phyloP scores from a whole-genome alignment of 1,140 invertebrate genomes.

The Lanistes nyassanus region DNA sequence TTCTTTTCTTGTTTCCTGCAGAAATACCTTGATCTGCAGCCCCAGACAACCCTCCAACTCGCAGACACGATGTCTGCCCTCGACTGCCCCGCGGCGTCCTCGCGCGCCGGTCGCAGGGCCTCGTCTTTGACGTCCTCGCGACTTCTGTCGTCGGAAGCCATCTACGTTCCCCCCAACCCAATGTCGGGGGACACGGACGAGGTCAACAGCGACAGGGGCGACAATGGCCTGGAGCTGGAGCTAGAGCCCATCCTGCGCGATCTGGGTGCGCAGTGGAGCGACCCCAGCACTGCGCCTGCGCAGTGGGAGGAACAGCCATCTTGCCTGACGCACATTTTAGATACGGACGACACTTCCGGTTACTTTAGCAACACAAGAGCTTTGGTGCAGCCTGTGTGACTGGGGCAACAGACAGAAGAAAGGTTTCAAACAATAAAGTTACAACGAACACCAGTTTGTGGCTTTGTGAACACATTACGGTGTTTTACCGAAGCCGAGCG shows the following conservation, averaged over 20 bases:
- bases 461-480: no score
- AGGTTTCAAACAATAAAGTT: no score
- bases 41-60: neutral
- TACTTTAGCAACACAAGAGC: neutral
- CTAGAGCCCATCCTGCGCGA: neutral
- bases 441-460: no score
- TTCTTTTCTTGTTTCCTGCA: neutral
- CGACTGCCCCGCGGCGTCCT: neutral
- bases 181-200: no score
- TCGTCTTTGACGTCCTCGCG: no score
- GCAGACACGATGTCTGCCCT: neutral
- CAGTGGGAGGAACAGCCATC: neutral
- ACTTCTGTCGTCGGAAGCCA: no score
- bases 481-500: no score
- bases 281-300: neutral
- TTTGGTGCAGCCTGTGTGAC: no score
- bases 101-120: no score
- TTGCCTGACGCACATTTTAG: neutral
- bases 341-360: slow-evolving; percentile 3
- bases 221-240: neutral
- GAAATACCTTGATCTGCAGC: slow-evolving; percentile 6
- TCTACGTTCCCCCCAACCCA: no score
- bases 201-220: no score
- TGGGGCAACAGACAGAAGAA: no score
- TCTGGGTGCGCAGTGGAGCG: neutral